Conservation (phyloP, 2,888 invertebrate genomes). For the Odontocolon sp. region DNA sequence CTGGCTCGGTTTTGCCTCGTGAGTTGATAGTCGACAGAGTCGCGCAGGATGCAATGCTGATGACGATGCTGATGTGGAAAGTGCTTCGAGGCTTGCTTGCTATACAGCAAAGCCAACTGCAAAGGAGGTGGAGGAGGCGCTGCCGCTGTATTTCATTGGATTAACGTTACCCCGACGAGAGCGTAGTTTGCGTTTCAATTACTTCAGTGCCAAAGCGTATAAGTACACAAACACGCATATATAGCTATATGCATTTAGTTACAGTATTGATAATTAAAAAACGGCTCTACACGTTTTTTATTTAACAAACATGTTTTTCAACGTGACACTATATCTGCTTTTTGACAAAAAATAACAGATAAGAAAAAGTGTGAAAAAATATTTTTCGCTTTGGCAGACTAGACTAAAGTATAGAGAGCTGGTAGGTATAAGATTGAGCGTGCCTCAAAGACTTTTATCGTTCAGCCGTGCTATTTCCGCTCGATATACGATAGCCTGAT, state of each 20-base stretch:
- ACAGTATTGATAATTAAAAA: no score
- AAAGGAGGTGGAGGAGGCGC: slow-evolving; percentile 15
- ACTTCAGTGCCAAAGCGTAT: slow-evolving; percentile 38
- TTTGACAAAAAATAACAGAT: no score
- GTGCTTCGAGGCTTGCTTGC: neutral
- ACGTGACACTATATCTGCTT: no score
- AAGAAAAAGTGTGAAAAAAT: no score
- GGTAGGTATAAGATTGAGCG: slow-evolving; percentile 30
- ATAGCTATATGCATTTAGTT: no score
- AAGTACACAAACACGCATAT: no score
- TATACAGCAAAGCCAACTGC: neutral
- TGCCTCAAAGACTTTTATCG: slow-evolving; percentile 64
- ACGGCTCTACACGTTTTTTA: no score
- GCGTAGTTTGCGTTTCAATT: slow-evolving; percentile 74
- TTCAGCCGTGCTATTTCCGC: slow-evolving; percentile 64
- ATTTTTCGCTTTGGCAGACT: no score
- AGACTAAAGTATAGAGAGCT: no score
- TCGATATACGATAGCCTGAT: slow-evolving; percentile 60
- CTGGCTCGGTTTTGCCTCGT: slow-evolving; percentile 34
- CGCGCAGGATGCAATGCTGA: slow-evolving; percentile 21
- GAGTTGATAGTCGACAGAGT: slow-evolving; percentile 68
- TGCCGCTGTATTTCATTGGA: slow-evolving; percentile 70
- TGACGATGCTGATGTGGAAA: slow-evolving; percentile 17
- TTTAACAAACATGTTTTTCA: no score
- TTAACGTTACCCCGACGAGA: slow-evolving; percentile 66